Conservation (phyloP, 2,113 vertebrate genomes). For the Hippocampus abdominalis region DNA sequence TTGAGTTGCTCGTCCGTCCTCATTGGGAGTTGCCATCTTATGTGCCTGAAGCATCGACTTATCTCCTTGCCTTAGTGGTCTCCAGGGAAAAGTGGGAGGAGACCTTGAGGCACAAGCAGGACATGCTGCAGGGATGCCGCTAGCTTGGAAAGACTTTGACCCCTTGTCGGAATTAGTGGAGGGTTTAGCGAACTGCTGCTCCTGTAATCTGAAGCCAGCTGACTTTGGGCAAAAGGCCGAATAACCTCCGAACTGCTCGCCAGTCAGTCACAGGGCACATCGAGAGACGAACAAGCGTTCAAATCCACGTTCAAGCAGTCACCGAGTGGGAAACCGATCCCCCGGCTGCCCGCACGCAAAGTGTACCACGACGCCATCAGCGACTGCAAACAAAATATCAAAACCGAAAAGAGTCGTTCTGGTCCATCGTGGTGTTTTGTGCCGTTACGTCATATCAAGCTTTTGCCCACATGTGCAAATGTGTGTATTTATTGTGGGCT, state of each 20-base stretch:
- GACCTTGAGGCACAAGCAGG: neutral
- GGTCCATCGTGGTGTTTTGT: neutral
- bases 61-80: neutral
- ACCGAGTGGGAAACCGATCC: no score
- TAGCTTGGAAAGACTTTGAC: neutral
- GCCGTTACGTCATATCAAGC: constrained; percentile 19
- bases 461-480: neutral
- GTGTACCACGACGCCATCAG: no score
- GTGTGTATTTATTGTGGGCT: neutral
- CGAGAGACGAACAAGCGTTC: no score
- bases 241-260: no score
- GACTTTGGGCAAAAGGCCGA: neutral
- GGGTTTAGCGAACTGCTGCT: neutral
- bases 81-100: neutral
- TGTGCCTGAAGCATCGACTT: neutral
- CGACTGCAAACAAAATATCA: neutral
- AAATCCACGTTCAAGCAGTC: no score
- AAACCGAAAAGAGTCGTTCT: neutral
- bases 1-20: neutral
- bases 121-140: neutral
- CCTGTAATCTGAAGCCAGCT: neutral
- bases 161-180: neutral
- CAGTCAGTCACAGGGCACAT: no score
- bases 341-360: no score
- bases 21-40: neutral